Conservation (phyloP, 2,113 vertebrate genomes). For the Serinus canaria region DNA sequence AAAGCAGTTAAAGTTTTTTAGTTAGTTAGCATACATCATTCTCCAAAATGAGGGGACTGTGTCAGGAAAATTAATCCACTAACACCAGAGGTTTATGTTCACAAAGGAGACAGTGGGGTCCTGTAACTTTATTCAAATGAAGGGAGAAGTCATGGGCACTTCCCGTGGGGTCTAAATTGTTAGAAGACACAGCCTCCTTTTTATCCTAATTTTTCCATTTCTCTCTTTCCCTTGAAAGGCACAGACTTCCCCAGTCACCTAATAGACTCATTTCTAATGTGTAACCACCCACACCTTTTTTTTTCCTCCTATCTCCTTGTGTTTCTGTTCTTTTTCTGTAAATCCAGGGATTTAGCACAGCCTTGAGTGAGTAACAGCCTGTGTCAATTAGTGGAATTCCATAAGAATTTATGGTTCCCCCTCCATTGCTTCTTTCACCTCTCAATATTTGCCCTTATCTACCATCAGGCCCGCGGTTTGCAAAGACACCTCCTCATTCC, state of each 20-base stretch:
- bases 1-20: not conserved
- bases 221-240: not conserved
- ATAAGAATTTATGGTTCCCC: not conserved
- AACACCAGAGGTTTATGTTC: not conserved
- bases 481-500: not conserved
- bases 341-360: not conserved
- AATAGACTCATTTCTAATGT: not conserved
- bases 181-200: not conserved
- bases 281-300: too few relatives aligned
- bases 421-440: not conserved
- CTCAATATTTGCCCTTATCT: not conserved
- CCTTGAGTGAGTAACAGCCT: not conserved
- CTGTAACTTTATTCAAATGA: not conserved
- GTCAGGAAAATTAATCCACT: not conserved
- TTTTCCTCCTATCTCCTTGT: too few relatives aligned
- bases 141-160: not conserved
- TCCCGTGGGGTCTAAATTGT: not conserved
- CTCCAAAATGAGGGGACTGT: not conserved
- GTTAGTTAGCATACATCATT: fast-evolving
- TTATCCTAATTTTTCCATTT: not conserved
- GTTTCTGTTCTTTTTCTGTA: not conserved
- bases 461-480: not conserved
- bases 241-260: not conserved
- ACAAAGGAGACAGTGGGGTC: not conserved
- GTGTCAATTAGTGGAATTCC: not conserved